A percentile compares a stretch with the other conserved stretches of the same genome.
Conservation (phyloP, 2,797 vertebrate genomes). For the Halcyon leucocephala region DNA sequence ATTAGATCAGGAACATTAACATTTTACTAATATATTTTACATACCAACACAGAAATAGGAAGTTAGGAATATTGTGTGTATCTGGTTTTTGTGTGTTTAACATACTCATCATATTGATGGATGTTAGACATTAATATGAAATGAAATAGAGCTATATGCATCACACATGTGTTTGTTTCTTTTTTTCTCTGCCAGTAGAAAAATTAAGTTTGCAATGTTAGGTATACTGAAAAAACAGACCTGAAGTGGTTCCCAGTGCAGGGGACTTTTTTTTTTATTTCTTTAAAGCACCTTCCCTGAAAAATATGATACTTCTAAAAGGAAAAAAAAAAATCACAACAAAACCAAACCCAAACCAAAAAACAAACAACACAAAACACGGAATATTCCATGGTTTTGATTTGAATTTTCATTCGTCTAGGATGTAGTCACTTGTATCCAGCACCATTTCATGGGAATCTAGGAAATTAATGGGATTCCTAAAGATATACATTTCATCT, state of each 20-base stretch:
- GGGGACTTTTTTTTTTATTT: neutral
- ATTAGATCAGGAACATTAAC: neutral
- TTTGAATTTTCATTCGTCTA: neutral
- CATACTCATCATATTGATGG: neutral
- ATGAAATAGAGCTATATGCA: neutral
- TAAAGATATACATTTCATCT: neutral
- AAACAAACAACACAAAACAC: too few species aligned
- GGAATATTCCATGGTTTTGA: neutral
- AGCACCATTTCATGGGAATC: neutral
- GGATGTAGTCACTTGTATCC: neutral
- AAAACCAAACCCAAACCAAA: neutral
- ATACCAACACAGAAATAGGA: neutral
- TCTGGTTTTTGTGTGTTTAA: neutral
- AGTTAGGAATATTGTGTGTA: neutral
- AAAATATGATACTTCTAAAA: neutral
- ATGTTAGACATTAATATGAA: neutral
- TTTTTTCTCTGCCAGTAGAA: neutral
- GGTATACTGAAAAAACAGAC: neutral
- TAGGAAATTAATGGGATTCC: neutral
- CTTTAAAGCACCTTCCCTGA: neutral
- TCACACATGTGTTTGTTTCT: neutral
- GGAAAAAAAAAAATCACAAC: neutral
- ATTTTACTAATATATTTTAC: neutral
- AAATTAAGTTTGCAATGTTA: neutral
- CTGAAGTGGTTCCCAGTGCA: neutral